Percentiles rank a stretch among this genome's conserved stretches.
These are phyloP conservation scores for Patella ulyssiponensis DNA, from an alignment of 2,888 invertebrate genomes.

Conservation along the genomic window DNA sequence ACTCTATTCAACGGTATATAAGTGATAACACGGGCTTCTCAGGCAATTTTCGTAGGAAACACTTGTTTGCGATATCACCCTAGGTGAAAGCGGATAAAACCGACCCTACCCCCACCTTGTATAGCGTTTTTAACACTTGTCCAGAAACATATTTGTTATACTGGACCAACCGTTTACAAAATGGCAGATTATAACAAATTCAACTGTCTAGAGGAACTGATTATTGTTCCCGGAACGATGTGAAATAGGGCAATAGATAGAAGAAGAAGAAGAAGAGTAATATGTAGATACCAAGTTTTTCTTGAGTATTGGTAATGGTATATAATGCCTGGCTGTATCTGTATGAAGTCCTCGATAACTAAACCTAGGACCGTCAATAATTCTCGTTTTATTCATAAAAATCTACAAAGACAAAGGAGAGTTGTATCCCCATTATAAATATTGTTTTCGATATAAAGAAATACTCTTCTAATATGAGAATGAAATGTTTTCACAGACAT, in stretches of 20 bases:
- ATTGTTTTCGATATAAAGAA: neutral
- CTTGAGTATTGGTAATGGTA: conserved; percentile 49
- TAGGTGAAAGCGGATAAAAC: too few relatives aligned
- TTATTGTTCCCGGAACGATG: too few relatives aligned
- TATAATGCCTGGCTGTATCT: conserved; percentile 66
- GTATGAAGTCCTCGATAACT: conserved; percentile 60
- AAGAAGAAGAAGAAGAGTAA: neutral
- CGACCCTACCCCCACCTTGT: too few relatives aligned
- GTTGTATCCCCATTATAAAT: neutral
- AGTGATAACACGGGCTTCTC: too few relatives aligned
- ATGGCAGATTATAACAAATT: too few relatives aligned
- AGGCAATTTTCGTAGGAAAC: too few relatives aligned
- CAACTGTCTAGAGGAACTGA: too few relatives aligned
- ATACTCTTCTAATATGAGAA: neutral
- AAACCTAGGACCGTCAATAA: conserved; percentile 63
- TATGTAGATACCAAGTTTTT: conserved; percentile 54
- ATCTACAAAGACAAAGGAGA: conserved; percentile 40
- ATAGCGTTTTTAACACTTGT: too few relatives aligned
- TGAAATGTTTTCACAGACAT: neutral
- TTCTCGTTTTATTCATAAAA: conserved; percentile 53
- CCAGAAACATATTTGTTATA: too few relatives aligned
- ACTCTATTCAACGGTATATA: too few relatives aligned
- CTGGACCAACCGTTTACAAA: too few relatives aligned
- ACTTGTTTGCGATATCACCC: too few relatives aligned
- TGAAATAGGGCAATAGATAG: neutral